Evolutionary conservation across 2,888 invertebrate genomes (phyloP).

Genomic region (Perizoma flavofasciatum): DNA sequence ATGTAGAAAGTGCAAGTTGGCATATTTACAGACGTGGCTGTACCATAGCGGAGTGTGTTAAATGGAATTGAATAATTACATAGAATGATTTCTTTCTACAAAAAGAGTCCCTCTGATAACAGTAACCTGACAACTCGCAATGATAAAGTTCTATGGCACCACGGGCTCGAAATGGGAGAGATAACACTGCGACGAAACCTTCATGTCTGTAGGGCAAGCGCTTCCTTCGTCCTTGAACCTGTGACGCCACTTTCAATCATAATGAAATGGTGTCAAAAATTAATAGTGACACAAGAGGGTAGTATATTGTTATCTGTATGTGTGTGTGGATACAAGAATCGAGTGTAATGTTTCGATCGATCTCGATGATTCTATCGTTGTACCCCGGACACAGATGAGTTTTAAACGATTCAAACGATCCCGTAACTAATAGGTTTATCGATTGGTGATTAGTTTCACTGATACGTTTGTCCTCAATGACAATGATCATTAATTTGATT

Average conservation of each 20-base stretch:
- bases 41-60: slow-evolving; percentile 66
- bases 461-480: slow-evolving; percentile 42
- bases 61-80: slow-evolving; percentile 70
- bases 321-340: neutral
- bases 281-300: no score
- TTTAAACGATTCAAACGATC: slow-evolving; percentile 40
- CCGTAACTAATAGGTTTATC: slow-evolving; percentile 42
- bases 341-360: slow-evolving; percentile 11
- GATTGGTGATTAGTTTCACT: slow-evolving; percentile 39
- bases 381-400: slow-evolving; percentile 33
- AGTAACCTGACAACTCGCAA: no score
- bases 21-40: slow-evolving; percentile 57
- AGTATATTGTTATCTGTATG: no score
- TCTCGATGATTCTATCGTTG: slow-evolving; percentile 14
- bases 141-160: no score
- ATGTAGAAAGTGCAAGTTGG: slow-evolving; percentile 75
- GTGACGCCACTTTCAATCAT: no score
- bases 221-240: no score
- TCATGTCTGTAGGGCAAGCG: no score
- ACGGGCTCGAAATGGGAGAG: no score
- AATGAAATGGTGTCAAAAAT: no score
- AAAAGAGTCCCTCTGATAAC: slow-evolving; percentile 56
- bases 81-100: slow-evolving; percentile 46
- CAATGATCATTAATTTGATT: slow-evolving; percentile 35
- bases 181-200: no score